Percentiles rank a stretch among this genome's conserved stretches.
phyloP scores from a whole-genome alignment of 1,140 invertebrate species.

The Camponotus vicinus region DNA sequence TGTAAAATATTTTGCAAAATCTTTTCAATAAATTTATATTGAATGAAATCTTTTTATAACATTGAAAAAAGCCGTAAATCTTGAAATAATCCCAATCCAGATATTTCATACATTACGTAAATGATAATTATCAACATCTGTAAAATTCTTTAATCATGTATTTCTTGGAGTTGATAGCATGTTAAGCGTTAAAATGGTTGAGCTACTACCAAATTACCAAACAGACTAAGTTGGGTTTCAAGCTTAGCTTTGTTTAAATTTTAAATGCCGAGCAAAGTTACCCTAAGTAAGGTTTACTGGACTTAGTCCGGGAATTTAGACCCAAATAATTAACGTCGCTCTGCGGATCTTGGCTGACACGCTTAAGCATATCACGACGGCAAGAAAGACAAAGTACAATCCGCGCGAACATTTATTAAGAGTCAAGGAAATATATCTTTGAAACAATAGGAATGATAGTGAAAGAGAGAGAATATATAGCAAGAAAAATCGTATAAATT shows the following conservation, averaged over 20 bases:
- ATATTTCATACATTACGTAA: conserved; percentile 44
- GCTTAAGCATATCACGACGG: conserved; percentile 5
- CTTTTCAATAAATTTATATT: background rate
- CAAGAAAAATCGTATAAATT: too few relatives aligned
- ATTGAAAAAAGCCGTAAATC: background rate
- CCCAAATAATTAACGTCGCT: conserved; percentile 66
- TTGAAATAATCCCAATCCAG: conserved; percentile 9
- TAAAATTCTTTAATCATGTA: conserved; percentile 39
- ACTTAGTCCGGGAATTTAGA: conserved; percentile 62
- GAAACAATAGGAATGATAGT: background rate
- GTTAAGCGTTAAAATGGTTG: conserved; percentile 58
- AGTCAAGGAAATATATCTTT: background rate
- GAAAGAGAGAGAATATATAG: background rate
- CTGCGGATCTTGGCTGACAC: background rate
- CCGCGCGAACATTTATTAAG: conserved; percentile 6
- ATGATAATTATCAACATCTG: conserved; percentile 1
- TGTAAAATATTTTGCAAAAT: background rate
- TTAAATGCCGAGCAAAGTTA: conserved; percentile 66
- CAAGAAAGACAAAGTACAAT: conserved; percentile 5
- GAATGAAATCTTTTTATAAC: background rate
- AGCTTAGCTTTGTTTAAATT: conserved; percentile 67
- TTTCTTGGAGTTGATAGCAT: conserved; percentile 46
- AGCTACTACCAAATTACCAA: conserved; percentile 57
- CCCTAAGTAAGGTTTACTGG: conserved; percentile 67
- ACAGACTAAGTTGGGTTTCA: conserved; percentile 63